Percentiles rank a stretch among this genome's conserved stretches.
Conservation (phyloP, 2,888 invertebrate genomes). For the Isotomurus palustris region DNA sequence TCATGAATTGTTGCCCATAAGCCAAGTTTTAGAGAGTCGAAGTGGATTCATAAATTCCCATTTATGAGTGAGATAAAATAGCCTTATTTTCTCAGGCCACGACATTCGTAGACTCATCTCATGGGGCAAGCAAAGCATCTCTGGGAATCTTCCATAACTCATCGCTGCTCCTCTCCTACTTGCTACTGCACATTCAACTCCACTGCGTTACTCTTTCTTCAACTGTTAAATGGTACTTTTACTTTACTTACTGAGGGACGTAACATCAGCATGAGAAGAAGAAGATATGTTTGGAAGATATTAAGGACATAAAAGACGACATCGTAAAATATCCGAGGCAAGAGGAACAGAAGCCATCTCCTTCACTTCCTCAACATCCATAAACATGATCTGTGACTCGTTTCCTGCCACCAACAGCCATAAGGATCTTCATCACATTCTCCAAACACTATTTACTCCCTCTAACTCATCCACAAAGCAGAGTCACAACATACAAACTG, state of each 20-base stretch:
- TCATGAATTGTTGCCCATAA: slow-evolving; percentile 12
- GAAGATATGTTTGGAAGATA: not conserved
- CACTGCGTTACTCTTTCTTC: not conserved
- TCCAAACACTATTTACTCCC: not conserved
- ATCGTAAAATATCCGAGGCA: not conserved
- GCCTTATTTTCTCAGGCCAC: slow-evolving; percentile 54
- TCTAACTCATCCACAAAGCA: no score
- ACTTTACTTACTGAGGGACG: no score
- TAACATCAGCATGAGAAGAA: not conserved
- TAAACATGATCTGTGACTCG: slow-evolving; percentile 6
- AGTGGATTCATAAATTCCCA: slow-evolving; percentile 51
- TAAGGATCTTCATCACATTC: not conserved
- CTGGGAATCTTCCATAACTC: not conserved
- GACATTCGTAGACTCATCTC: slow-evolving; percentile 49
- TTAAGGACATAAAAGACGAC: not conserved
- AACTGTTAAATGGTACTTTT: no score
- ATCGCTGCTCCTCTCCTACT: not conserved
- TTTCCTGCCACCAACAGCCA: slow-evolving; percentile 1
- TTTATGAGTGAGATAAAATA: slow-evolving; percentile 54
- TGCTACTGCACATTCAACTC: not conserved
- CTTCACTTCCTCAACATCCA: slow-evolving; percentile 5
- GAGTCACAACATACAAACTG: no score
- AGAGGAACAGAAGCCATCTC: slow-evolving; percentile 5
- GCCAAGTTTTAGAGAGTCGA: slow-evolving; percentile 9
- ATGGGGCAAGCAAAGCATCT: no score